Base-by-base conservation (phyloP, 2,797 vertebrate species). In the Triplophysa bombifrons region DNA sequence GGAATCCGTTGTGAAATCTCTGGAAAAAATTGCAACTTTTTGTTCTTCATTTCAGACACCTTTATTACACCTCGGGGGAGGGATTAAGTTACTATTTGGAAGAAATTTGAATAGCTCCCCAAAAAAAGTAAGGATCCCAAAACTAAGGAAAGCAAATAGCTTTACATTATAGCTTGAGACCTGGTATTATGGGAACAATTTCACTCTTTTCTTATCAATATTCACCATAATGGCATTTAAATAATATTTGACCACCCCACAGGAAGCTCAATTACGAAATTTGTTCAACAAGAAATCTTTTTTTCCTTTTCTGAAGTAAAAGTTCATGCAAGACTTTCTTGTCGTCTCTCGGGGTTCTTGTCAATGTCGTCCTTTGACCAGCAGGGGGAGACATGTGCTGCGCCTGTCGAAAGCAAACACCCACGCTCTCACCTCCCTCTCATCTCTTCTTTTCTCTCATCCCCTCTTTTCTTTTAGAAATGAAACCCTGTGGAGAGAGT, bases 331-430 rank as follows among this genome's bases (percentile, higher is more conserved):
- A 46, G 53, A 50, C n/a, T 34, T 20, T 10, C 34, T 58, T 13
- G 25, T 60, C 1, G 22, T 60, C 58, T 4, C 30, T 27, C 9
- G 10, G 3, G 9, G 27, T 44, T 75, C 19, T 41, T 27, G 5
- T 58, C 61, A 34, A 44, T 80, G 38, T 17, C 38, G 1, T 72
- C 34, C 8, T 38, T 66, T 4, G 25, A 72, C 84, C 88, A 86
- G 87, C 69, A 89, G 88, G 86, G 85, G 88, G 86, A 79, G 84
- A 82, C 83, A 81, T 85, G 83, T 85, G 82, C 84, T 86, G 53
- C 64, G 69, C 71, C 58, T 80, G 68, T 75, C 64, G 46, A 50
- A 38, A 66, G 41, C 30, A 22, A 65, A 56, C 55, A 51, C 20
- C 30, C 56, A 72, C 34, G 14, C 34, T 60, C 64, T 60, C 46